Percentiles rank a stretch among this genome's conserved stretches.
These are phyloP conservation scores for Tridacna gigas DNA, from an alignment of 2,888 invertebrate species.

Conservation along the genomic window DNA sequence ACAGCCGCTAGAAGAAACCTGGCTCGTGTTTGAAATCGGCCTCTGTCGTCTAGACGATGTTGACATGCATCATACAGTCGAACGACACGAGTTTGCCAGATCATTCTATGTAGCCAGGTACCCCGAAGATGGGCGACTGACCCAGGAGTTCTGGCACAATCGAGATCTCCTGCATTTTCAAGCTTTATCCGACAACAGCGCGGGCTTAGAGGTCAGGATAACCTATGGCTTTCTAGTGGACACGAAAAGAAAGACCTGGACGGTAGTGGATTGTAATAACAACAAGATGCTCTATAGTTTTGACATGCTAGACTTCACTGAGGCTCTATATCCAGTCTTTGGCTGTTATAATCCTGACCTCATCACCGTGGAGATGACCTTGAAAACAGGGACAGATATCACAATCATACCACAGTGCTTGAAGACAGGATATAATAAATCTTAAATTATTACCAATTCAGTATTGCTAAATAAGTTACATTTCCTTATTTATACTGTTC, in stretches of 20 bases:
- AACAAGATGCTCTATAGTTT: slow-evolving; percentile 68
- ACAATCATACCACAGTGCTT: slow-evolving; percentile 67
- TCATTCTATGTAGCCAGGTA: slow-evolving; percentile 72
- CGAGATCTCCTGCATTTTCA: slow-evolving; percentile 66
- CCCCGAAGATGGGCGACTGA: slow-evolving; percentile 70
- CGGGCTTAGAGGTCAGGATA: slow-evolving; percentile 65
- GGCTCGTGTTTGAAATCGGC: slow-evolving; percentile 72
- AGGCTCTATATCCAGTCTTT: slow-evolving; percentile 69
- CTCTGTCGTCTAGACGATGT: slow-evolving; percentile 68
- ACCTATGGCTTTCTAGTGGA: slow-evolving; percentile 70
- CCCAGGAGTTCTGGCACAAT: slow-evolving; percentile 73
- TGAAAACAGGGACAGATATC: slow-evolving; percentile 70
- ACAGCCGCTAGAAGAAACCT: slow-evolving; percentile 71
- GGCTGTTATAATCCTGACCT: slow-evolving; percentile 73
- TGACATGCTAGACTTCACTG: slow-evolving; percentile 64
- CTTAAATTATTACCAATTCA: neutral
- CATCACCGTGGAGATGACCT: slow-evolving; percentile 70
- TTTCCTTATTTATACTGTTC: too few relatives aligned
- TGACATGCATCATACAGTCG: slow-evolving; percentile 72
- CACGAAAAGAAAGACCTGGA: slow-evolving; percentile 66
- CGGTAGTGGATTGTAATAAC: slow-evolving; percentile 64
- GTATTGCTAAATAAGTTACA: too few relatives aligned
- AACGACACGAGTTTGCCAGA: slow-evolving; percentile 69
- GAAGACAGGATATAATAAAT: slow-evolving; percentile 47
- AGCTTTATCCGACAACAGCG: slow-evolving; percentile 65